Evolutionary conservation across 2,797 vertebrate genomes (phyloP), one percentile per base, ranked within the genome.

Genomic region (Schizothorax lantsangensis): DNA sequence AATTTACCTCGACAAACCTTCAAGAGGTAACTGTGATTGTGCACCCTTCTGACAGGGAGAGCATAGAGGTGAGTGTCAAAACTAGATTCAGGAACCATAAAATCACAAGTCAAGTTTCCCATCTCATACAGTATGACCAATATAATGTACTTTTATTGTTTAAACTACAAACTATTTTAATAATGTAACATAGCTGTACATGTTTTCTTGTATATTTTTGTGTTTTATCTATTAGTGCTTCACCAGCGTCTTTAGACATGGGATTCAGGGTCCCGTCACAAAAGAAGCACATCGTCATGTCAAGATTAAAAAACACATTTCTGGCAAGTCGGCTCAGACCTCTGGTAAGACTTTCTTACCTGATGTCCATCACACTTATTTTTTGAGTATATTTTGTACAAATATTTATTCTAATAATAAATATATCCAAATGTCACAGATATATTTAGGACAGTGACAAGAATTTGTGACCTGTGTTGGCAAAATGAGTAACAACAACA

Each of bases 1-100:
- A 62, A 4, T 97, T 94, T 91, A 97, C 15, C 0, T 30, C 14
- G 15, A 93, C 40, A 66, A 84, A 83, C 82, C 95, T 99, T 72
- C 91, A 88, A 62, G 92, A 95, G 75, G 96, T 98, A 88, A 88
- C 86, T 26, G 90, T 98, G 86, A 38, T 97, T 36, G 90, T 98
- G 84, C 91, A 95, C 40, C 96, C 96, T 1, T 91, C 79, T 2
- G 96, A 98, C 92, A 12, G 0, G 0, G 86, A 84, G 12, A 96
- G 90, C 30, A 89, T 96, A 84, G 93, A 96, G 85, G 97, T 98
- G 94, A 91, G 92, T 49, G 43, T 4, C 4, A n/a, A 54, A 30
- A 57, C 10, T 36, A 72, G 47, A 36, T 38, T 57, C 30, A 47
- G 36, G 21, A 66, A 26, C 21, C 21, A 26, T 68, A 12, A 54